Conservation (phyloP, 2,797 vertebrate genomes). For the Lemur catta region DNA sequence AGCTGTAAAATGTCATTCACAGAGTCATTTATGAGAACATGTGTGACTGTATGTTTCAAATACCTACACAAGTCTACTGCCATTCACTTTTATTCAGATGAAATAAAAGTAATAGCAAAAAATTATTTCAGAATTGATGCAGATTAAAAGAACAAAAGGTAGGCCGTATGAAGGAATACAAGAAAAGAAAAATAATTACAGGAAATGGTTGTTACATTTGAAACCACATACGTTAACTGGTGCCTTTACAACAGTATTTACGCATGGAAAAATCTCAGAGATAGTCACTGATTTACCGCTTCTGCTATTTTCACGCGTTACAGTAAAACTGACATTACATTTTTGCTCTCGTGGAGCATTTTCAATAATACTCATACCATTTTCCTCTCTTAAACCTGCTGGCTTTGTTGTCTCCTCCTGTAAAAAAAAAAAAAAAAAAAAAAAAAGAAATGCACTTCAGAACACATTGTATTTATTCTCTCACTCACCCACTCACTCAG, state of each 20-base stretch:
- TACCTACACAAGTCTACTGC: background rate
- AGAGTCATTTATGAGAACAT: background rate
- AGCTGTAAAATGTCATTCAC: background rate
- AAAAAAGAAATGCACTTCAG: background rate
- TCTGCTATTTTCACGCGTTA: too few relatives aligned
- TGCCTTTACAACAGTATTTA: background rate
- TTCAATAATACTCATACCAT: conserved; percentile 38
- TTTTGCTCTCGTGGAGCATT: conserved; percentile 10
- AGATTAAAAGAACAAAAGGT: too few relatives aligned
- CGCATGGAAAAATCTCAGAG: background rate
- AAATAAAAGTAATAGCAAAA: too few relatives aligned
- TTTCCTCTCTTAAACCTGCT: conserved; percentile 70
- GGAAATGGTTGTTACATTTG: too few relatives aligned
- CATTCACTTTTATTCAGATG: background rate
- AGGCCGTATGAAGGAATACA: too few relatives aligned
- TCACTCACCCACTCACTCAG: too few relatives aligned
- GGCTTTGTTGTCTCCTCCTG: conserved; percentile 82
- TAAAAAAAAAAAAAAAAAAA: conserved; percentile 17
- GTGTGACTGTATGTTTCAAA: background rate
- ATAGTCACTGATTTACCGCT: background rate
- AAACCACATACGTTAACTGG: background rate
- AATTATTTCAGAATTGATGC: too few relatives aligned
- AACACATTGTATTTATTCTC: too few relatives aligned
- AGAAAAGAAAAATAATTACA: too few relatives aligned
- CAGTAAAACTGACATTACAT: background rate